These are phyloP conservation scores for Lacanobia oleracea DNA, from an alignment of 2,888 invertebrate genomes.

Conservation along the genomic window DNA sequence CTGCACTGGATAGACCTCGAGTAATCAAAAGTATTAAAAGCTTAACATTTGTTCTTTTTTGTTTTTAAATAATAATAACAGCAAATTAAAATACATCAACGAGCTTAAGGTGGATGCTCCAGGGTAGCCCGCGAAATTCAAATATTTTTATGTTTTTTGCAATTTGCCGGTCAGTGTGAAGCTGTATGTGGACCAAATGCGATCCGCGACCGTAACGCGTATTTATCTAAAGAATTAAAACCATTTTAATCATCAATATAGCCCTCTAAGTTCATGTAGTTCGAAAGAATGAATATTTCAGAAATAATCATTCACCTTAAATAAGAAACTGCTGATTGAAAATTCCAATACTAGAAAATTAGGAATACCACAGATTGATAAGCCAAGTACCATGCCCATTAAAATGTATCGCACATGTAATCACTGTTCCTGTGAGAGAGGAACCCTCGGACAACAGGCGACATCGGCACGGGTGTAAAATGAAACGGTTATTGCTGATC, in stretches of 20 bases:
- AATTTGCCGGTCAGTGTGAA: no score
- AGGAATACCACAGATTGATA: constrained; percentile 20
- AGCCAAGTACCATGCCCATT: constrained; percentile 55
- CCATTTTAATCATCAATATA: no score
- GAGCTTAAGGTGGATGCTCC: no score
- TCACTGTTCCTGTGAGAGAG: constrained; percentile 69
- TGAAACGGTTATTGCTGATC: constrained; percentile 71
- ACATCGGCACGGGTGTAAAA: constrained; percentile 65
- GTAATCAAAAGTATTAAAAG: not conserved
- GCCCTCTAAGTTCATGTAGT: no score
- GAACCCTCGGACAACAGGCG: constrained; percentile 52
- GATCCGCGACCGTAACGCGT: no score
- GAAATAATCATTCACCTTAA: no score
- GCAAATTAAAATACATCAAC: constrained; percentile 19
- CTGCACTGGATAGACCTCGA: not conserved
- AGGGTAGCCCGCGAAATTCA: no score
- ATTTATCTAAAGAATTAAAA: no score
- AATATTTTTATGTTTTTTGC: no score
- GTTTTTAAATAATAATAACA: not conserved
- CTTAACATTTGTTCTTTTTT: not conserved
- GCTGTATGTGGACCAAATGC: no score
- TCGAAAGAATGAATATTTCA: no score
- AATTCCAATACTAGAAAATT: constrained; percentile 17
- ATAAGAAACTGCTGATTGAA: constrained; percentile 3
- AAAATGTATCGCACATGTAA: constrained; percentile 74